phyloP scores from a whole-genome alignment of 64 coral and sea anemone species.

The Stichodactyla helianthus region DNA sequence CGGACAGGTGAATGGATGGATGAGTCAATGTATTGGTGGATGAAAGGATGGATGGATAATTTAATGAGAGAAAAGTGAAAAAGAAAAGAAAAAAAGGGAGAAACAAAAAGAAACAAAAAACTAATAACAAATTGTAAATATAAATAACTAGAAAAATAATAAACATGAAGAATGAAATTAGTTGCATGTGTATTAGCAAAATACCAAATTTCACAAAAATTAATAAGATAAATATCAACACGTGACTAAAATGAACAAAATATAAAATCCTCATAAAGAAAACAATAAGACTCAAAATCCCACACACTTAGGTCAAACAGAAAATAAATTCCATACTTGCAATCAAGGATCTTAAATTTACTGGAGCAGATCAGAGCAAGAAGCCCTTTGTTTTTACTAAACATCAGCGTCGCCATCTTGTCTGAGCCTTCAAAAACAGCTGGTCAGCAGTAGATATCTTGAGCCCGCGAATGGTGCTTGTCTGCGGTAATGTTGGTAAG shows the following conservation, averaged over 20 bases:
- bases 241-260: background rate
- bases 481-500: background rate
- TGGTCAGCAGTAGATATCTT: no score
- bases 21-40: background rate
- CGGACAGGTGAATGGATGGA: no score
- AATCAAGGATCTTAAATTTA: constrained; percentile 59
- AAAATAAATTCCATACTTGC: constrained; percentile 37
- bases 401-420: constrained; percentile 62
- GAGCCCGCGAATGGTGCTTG: background rate
- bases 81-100: background rate
- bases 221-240: no score
- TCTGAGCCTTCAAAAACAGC: no score
- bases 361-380: constrained; percentile 42
- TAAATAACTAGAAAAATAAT: no score
- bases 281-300: background rate
- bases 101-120: no score
- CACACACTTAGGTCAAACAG: background rate
- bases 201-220: no score
- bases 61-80: no score
- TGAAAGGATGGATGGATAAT: background rate
- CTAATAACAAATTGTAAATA: no score
- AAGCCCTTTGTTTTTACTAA: constrained; percentile 46
- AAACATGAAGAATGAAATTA: no score
- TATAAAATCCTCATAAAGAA: background rate
- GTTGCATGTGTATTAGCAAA: no score